A percentile compares a stretch with the other conserved stretches of the same genome.
phyloP scores from a whole-genome alignment of 2,113 vertebrate species.

The Rattus norvegicus region GRCr8 NC_086022.1:43910501-43911000 shows the following conservation, averaged over 20 bases:
- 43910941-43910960: constrained; percentile 88
- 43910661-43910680: constrained; percentile 79
- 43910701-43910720: constrained; percentile 82
- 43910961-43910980: constrained; percentile 89
- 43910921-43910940: constrained; percentile 88
- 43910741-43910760: constrained; percentile 85
- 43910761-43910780: constrained; percentile 87
- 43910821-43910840: constrained; percentile 88
- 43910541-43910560: constrained; percentile 28
- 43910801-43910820: constrained; percentile 88
- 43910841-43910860: constrained; percentile 89
- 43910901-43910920: constrained; percentile 89
- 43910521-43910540: constrained; percentile 60
- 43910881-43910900: constrained; percentile 88
- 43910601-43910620: constrained; percentile 69
- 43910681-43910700: constrained; percentile 67
- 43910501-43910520: constrained; percentile 57
- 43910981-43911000: constrained; percentile 83
- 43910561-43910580: constrained; percentile 65
- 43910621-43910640: constrained; percentile 68
- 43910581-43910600: constrained; percentile 65
- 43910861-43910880: constrained; percentile 88
- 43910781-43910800: constrained; percentile 85
- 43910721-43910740: constrained; percentile 83
- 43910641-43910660: constrained; percentile 68